These are phyloP conservation scores for Sturnira hondurensis DNA, from an alignment of 2,113 vertebrate species.

Conservation along the genomic window DNA sequence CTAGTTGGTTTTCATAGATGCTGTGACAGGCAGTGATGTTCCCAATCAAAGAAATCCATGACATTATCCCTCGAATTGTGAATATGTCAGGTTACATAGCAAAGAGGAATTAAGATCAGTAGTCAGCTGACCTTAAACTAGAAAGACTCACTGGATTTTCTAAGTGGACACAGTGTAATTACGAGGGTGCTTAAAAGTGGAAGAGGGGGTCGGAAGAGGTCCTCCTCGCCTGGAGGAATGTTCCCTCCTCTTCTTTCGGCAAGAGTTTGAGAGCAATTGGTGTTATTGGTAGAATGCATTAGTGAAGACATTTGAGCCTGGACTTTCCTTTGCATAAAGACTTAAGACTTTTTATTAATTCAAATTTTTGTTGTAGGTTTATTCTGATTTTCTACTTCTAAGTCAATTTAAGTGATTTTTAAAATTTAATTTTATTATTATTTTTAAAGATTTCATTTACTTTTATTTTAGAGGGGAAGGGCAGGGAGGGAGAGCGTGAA, in stretches of 20 bases:
- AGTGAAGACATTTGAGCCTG: not conserved
- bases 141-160: not conserved
- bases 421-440: too few relatives aligned
- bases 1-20: not conserved
- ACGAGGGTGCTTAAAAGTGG: not conserved
- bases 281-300: accelerated
- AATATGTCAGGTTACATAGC: accelerated
- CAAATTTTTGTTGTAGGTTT: not conserved
- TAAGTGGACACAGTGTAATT: not conserved
- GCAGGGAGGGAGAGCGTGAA: too few relatives aligned
- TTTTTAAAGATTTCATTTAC: too few relatives aligned
- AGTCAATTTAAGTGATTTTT: too few relatives aligned
- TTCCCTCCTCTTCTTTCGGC: too few relatives aligned
- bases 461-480: too few relatives aligned
- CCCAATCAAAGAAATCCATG: accelerated
- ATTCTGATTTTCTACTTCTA: too few relatives aligned
- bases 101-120: not conserved
- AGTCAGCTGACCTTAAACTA: not conserved
- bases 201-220: not conserved
- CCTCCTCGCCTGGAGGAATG: not conserved
- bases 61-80: not conserved
- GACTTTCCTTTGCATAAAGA: not conserved
- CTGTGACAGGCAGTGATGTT: not conserved
- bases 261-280: not conserved
- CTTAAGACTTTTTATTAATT: not conserved